Conservation (phyloP, 1,140 invertebrate species). For the Diorhabda carinulata region DNA sequence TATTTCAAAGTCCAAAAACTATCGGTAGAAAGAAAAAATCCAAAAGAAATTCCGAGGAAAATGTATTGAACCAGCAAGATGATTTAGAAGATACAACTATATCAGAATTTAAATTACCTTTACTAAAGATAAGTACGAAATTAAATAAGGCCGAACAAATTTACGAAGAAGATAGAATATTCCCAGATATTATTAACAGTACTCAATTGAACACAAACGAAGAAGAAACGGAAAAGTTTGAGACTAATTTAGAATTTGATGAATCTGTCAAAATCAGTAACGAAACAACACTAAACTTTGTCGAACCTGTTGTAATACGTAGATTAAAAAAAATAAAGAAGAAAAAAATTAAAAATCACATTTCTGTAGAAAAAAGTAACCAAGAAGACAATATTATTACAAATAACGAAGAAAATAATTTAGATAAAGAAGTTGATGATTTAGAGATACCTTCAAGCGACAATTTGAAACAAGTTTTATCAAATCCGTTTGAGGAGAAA, state of each 20-base stretch:
- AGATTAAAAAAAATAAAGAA: constrained; percentile 4
- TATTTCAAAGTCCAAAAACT: too few relatives aligned
- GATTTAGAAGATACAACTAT: too few relatives aligned
- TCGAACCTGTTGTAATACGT: neutral
- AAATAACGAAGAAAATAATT: too few relatives aligned
- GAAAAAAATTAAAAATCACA: constrained; percentile 8
- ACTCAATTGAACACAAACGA: neutral
- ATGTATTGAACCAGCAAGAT: too few relatives aligned
- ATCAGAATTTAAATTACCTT: neutral
- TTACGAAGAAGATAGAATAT: neutral
- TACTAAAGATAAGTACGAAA: neutral
- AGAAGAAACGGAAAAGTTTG: too few relatives aligned
- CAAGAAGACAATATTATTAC: neutral
- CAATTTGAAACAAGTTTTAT: too few relatives aligned
- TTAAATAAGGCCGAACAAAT: neutral
- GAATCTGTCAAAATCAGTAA: neutral
- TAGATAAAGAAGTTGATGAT: too few relatives aligned
- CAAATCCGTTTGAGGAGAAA: too few relatives aligned
- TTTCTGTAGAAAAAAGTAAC: neutral
- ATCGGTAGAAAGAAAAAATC: too few relatives aligned
- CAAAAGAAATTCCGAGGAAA: too few relatives aligned
- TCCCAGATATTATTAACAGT: neutral
- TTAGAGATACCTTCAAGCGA: too few relatives aligned
- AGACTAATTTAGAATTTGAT: too few relatives aligned
- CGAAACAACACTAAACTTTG: neutral